Evolutionary conservation across 2,113 vertebrate genomes (phyloP).

Genomic region (Tetraodon nigroviridis): DNA sequence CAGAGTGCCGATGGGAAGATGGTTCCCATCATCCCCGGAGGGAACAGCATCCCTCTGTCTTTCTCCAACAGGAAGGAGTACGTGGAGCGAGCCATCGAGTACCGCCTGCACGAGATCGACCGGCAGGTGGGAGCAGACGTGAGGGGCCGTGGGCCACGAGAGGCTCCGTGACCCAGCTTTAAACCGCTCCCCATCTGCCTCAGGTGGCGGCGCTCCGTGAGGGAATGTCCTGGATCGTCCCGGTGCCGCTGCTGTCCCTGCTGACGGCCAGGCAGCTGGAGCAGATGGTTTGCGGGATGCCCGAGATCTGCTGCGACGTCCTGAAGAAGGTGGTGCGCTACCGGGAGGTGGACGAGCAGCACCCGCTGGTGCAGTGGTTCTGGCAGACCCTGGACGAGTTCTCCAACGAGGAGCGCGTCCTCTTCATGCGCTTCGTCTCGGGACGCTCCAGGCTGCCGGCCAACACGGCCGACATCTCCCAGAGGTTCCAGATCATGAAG

Average conservation of each 20-base stretch:
- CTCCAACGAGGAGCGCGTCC: constrained; percentile 81
- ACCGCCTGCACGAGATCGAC: constrained; percentile 77
- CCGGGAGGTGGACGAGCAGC: constrained; percentile 78
- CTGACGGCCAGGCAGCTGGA: constrained; percentile 79
- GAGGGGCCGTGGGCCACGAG: no score
- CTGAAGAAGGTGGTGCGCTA: constrained; percentile 81
- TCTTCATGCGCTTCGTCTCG: constrained; percentile 82
- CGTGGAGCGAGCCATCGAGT: constrained; percentile 76
- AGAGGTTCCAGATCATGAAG: constrained; percentile 83
- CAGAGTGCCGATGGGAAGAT: constrained; percentile 77
- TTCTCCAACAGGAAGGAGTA: constrained; percentile 81
- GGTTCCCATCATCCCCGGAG: constrained; percentile 78
- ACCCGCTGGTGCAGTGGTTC: constrained; percentile 79
- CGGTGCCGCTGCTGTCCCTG: constrained; percentile 79
- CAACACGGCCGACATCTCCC: constrained; percentile 80
- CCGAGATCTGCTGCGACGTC: constrained; percentile 80
- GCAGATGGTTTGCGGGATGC: constrained; percentile 81
- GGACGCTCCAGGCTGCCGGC: constrained; percentile 78
- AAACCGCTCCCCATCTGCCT: no score
- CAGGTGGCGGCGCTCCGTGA: constrained; percentile 77
- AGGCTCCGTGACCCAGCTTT: no score
- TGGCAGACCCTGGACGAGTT: constrained; percentile 82
- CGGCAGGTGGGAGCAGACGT: constrained; percentile 55
- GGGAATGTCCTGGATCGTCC: constrained; percentile 81
- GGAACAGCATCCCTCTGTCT: constrained; percentile 75